Base-by-base conservation (phyloP, 2,797 vertebrate species). In the Helostoma temminkii region DNA sequence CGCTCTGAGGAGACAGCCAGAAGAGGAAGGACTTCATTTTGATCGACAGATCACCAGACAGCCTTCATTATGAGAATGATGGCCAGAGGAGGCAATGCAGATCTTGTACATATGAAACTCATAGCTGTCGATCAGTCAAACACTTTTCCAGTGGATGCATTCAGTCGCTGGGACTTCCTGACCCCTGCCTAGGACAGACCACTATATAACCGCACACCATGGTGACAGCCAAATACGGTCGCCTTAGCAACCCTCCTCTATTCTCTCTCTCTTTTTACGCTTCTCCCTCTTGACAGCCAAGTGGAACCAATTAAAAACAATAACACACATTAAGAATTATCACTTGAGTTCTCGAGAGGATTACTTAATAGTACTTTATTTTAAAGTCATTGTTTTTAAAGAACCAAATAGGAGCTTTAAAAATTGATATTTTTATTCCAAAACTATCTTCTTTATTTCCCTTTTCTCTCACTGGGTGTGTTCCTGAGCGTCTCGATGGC, bases 121-220 rank as follows among this genome's bases (percentile, higher is more conserved):
- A 2, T 43, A 80, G 64, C 70, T 76, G 66, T 81, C 78, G 15
- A 16, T 80, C 71, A 76, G 46, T 72, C 46, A 24, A 32, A 75
- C 68, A 46, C 50, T 74, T 71, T 37, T 53, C 75, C 86, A 55
- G 63, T 42, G 80, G 80, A 81, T 6, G 55, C 65, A 56, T 5
- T 58, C 59, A 60, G 81, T 69, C 49, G 54, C 74, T 45, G 79
- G 75, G 64, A 78, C 71, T 56, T 52, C 45, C 25, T 76, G 66
- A 73, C 39, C n/a, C 60, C 76, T 55, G 54, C 78, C 80, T 76
- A 88, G 91, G 91, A 89, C 68, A 50, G 90, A 93, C 91, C 93
- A 93, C 91, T 92, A 91, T 64, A 62, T 76, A 85, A 81, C 75
- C 71, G 81, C 80, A 82, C 78, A 73, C 74, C 19, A 61, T 22